phyloP scores from a whole-genome alignment of 35 echinoderm and acorn worm species.

The Apostichopus parvimensis region DNA sequence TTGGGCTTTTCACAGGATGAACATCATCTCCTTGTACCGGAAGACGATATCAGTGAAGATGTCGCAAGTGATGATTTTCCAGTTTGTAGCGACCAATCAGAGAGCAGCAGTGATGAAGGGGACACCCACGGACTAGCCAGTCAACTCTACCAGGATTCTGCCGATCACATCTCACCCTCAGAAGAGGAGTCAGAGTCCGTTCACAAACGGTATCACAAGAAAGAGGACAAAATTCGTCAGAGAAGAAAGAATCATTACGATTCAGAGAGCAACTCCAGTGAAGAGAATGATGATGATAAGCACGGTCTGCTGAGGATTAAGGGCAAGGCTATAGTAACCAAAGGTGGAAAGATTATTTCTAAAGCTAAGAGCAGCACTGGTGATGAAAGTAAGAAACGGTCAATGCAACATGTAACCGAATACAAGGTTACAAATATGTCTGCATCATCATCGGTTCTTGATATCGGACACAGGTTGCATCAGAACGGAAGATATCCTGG shows the following conservation, averaged over 20 bases:
- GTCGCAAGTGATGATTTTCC: too few relatives aligned
- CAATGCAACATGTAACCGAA: too few relatives aligned
- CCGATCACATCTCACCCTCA: slow-evolving; percentile 15
- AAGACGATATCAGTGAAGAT: too few relatives aligned
- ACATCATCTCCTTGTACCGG: too few relatives aligned
- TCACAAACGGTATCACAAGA: background rate
- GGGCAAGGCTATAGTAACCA: background rate
- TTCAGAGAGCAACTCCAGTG: background rate
- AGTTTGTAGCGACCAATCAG: too few relatives aligned
- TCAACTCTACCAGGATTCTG: slow-evolving; percentile 23
- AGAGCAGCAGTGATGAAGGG: slow-evolving; percentile 9
- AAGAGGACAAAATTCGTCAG: background rate
- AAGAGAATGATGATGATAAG: background rate
- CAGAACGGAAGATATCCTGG: too few relatives aligned
- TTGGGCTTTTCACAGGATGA: too few relatives aligned
- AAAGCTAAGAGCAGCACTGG: slow-evolving; percentile 3
- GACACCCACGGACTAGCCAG: slow-evolving; percentile 72
- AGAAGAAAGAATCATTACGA: background rate
- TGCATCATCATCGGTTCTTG: too few relatives aligned
- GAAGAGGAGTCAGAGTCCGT: slow-evolving; percentile 17
- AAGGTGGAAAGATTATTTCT: background rate
- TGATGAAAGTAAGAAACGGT: background rate
- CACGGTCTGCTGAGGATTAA: background rate
- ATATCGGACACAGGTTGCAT: too few relatives aligned
- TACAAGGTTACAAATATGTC: too few relatives aligned